phyloP scores from a whole-genome alignment of 1,140 invertebrate genomes.

The Euborellia annulipes region DNA sequence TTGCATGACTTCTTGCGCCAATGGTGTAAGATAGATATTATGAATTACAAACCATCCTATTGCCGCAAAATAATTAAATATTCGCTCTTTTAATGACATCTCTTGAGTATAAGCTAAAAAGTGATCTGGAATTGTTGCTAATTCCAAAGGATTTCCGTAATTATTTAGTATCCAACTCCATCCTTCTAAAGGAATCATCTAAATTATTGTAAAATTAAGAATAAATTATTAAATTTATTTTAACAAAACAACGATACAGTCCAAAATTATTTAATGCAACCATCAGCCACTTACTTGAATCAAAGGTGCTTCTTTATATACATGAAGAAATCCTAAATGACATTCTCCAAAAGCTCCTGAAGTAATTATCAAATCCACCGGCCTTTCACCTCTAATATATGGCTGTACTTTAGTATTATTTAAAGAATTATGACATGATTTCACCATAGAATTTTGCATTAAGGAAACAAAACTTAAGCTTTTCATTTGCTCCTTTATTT shows the following conservation, averaged over 20 bases:
- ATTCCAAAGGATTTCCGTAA: conserved; percentile 11
- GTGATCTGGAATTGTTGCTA: conserved; percentile 15
- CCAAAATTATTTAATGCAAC: too few species aligned
- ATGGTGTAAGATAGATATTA: conserved; percentile 15
- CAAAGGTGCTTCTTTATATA: too few species aligned
- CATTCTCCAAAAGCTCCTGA: too few species aligned
- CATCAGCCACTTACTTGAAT: too few species aligned
- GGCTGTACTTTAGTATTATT: accelerated
- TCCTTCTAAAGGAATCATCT: background rate
- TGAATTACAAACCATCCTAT: background rate
- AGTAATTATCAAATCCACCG: too few species aligned
- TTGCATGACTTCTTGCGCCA: conserved; percentile 23
- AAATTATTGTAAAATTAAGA: background rate
- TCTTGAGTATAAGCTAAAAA: conserved; percentile 13
- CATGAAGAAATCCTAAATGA: too few species aligned
- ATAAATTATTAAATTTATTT: too few species aligned
- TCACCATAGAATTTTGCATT: background rate
- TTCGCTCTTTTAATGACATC: conserved; percentile 10
- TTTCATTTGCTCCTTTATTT: too few species aligned
- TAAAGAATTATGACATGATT: conserved; percentile 6
- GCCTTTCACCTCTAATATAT: background rate
- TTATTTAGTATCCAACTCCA: background rate
- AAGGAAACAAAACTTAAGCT: too few species aligned
- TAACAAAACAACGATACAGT: too few species aligned
- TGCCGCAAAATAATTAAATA: background rate